Base-by-base conservation (phyloP, 2,113 vertebrate species). In the Stegostoma tigrinum region DNA sequence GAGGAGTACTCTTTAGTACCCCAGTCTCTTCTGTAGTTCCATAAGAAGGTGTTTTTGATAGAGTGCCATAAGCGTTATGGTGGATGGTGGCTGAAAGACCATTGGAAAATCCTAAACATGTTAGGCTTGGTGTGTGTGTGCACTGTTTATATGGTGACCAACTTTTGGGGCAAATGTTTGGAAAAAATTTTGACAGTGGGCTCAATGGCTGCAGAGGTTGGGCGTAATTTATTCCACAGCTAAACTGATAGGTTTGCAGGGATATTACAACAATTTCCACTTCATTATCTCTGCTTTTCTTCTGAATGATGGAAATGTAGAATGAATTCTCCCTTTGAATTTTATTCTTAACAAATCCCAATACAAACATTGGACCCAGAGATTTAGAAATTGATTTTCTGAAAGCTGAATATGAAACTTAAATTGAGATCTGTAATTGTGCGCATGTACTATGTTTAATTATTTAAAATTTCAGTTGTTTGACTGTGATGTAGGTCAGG, bases 291-390 rank as follows among this genome's bases (percentile, higher is more conserved):
- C 89, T 93, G 61, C 55, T 66, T 24, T 38, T 67, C 89, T 66
- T 23, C 87, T 61, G 52, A 61, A 30, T 90, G 87, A 93, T 34
- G n/a, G 34, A 93, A 64, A 66, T 67, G 61, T n/a, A 19, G 7
- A 7, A 66, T 38, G 8, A n/a, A 93, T 8, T 6, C 34, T 66
- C 34, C n/a, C 61, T 93, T n/a, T 67, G 15, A 93, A 93, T n/a
- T 66, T 38, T 93, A 93, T 23, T 23, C 34, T 66, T 23, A 42
- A 93, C 34, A 7, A 38, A 66, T 38, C 30, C 61, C 6, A 34
- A 91, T n/a, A 91, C 17, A 34, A 64, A 93, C 23, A 6, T 93
- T 93, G 89, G 89, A 93, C 61, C 89, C 34, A 64, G 61, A 93
- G 34, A 10, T 93, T 93, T n/a, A 66, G 55, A 64, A 91, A 91